Evolutionary conservation across 2,113 vertebrate genomes (phyloP), one percentile per base, ranked within the genome.

Genomic region (Myodes glareolus): DNA sequence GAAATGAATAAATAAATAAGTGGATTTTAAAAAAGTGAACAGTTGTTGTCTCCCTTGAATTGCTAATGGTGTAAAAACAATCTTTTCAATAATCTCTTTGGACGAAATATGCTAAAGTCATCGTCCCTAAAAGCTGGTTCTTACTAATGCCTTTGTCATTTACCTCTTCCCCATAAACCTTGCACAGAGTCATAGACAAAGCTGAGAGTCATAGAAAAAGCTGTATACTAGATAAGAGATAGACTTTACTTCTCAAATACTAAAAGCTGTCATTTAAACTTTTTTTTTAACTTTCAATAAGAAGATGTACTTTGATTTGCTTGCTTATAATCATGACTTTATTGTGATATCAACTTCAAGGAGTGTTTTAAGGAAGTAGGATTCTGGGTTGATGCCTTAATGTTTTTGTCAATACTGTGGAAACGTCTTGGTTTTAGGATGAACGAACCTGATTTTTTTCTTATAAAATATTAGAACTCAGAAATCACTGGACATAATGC

Each of bases 11-110:
- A 55, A 80, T 27, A 23, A 58, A 39, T 84, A 2, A 42, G 42
- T 84, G 25, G 25, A 45, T 33, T 95, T 65, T 65, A 11, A 17
- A 96, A 97, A 95, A 97, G 94, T 97, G 95, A 91, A 87, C 80
- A 91, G 50, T 97, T 88, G 63, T 70, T 94, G 73, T 97, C 97
- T 97, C 94, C 93, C 63, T 90, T 94, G 93, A 98, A 90, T 96
- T 98, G 97, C 97, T 98, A 95, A 78, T 95, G 58, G 98, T 95
- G 96, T 92, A 82, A 96, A 96, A 96, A 97, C 97, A 97, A 14
- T 5, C 92, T 45, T 88, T 33, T 76, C 42, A 94, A 42, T 90
- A 65, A 94, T 97, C 76, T 70, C 65, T 45, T 98, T 89, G 81
- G 94, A 97, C 91, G 78, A 94, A 98, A 96, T 94, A 93, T 96